phyloP scores from a whole-genome alignment of 2,888 invertebrate genomes.

The Watsonalla binaria region DNA sequence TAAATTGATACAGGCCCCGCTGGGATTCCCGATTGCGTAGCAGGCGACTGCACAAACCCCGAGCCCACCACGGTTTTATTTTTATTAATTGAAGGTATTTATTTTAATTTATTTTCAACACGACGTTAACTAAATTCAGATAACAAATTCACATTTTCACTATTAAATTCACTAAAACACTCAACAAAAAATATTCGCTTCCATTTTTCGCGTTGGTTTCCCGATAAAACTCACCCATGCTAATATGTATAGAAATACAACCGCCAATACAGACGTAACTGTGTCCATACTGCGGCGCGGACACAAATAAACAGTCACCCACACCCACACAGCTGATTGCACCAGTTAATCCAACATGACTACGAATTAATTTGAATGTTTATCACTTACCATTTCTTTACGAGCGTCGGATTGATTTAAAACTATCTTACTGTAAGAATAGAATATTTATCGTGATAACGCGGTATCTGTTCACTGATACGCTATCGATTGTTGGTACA shows the following conservation, averaged over 20 bases:
- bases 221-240: constrained; percentile 34
- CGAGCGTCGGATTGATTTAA: constrained; percentile 37
- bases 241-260: constrained; percentile 35
- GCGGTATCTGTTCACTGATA: constrained; percentile 5
- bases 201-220: too few species aligned
- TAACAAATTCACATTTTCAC: not conserved
- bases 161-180: constrained; percentile 5
- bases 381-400: constrained; percentile 65
- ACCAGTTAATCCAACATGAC: not conserved
- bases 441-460: constrained; percentile 15
- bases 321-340: constrained; percentile 6
- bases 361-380: not conserved
- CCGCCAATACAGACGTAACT: constrained; percentile 26
- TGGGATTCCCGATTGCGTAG: too few species aligned
- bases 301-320: constrained; percentile 13
- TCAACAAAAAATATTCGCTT: constrained; percentile 5
- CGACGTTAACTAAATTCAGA: too few species aligned
- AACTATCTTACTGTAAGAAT: constrained; percentile 33
- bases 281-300: constrained; percentile 6
- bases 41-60: too few species aligned
- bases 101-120: too few species aligned
- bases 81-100: too few species aligned
- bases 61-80: too few species aligned
- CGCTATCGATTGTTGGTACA: constrained; percentile 1
- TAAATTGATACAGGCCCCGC: too few species aligned